phyloP scores from a whole-genome alignment of 1,140 invertebrate genomes.

The Littorina saxatilis region DNA sequence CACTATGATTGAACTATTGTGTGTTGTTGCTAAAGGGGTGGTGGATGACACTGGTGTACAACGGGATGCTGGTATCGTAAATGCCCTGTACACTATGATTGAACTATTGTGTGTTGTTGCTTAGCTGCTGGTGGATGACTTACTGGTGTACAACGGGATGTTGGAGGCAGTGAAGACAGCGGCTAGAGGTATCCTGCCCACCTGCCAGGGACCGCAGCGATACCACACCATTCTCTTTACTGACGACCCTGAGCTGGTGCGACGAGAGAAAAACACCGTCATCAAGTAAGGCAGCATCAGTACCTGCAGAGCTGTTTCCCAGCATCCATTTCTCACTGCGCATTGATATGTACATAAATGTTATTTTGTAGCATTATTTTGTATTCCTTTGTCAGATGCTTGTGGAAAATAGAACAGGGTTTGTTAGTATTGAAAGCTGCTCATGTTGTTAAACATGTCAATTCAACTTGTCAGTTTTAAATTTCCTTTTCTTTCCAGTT shows the following conservation, averaged over 20 bases:
- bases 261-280: constrained; percentile 69
- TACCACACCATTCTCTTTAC: constrained; percentile 78
- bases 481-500: too few relatives aligned
- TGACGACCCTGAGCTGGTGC: constrained; percentile 71
- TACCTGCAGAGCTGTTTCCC: too few relatives aligned
- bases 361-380: too few relatives aligned
- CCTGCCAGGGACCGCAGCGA: constrained; percentile 63
- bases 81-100: too few relatives aligned
- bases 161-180: constrained; percentile 76
- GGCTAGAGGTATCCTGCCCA: constrained; percentile 68
- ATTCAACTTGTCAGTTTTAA: too few relatives aligned
- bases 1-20: too few relatives aligned
- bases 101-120: constrained; percentile 32
- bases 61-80: constrained; percentile 83
- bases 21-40: constrained; percentile 76
- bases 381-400: too few relatives aligned
- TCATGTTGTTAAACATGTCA: too few relatives aligned
- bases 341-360: too few relatives aligned
- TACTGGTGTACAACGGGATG: constrained; percentile 85
- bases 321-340: too few relatives aligned
- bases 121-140: constrained; percentile 84
- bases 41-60: constrained; percentile 87
- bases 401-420: too few relatives aligned
- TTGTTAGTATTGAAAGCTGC: too few relatives aligned
- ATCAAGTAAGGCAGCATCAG: constrained; percentile 73